These are phyloP conservation scores for Cladorhizidae sp. DNA, from an alignment of 37 sponge, comb jelly and placozoan species.

Conservation along the genomic window DNA sequence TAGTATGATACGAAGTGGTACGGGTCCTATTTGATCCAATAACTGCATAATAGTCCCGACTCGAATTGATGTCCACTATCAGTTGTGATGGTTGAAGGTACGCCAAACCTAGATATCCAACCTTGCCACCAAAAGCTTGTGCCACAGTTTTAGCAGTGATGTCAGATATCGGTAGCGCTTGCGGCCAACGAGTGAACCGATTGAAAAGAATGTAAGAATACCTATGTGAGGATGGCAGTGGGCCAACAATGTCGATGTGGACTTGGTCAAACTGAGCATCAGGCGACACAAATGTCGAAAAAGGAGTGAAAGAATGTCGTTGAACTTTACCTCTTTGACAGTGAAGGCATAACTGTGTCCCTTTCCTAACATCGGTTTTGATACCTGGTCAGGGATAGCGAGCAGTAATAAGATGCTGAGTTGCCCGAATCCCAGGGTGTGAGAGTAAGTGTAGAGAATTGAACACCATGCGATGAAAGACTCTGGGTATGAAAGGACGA, in stretches of 20 bases:
- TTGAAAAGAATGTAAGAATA: conserved; percentile 52
- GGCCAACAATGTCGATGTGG: conserved; percentile 72
- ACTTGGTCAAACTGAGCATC: conserved; percentile 45
- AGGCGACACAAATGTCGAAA: conserved; percentile 44
- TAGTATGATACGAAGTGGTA: conserved; percentile 68
- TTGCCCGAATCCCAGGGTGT: conserved; percentile 67
- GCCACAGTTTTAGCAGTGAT: conserved; percentile 66
- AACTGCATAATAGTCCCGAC: conserved; percentile 29
- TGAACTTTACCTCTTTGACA: conserved; percentile 53
- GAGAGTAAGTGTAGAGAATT: conserved; percentile 61
- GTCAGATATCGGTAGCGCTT: conserved; percentile 46
- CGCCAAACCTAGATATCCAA: conserved; percentile 66
- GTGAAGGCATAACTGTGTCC: conserved; percentile 60
- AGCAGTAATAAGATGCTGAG: conserved; percentile 49
- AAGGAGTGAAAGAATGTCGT: conserved; percentile 42
- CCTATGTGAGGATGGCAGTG: conserved; percentile 61
- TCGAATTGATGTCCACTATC: conserved; percentile 70
- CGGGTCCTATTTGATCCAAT: conserved; percentile 42
- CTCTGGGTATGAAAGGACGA: conserved; percentile 54
- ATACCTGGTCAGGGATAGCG: conserved; percentile 70
- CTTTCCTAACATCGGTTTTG: conserved; percentile 58
- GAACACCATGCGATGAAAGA: conserved; percentile 42
- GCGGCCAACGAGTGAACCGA: conserved; percentile 55
- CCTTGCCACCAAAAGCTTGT: conserved; percentile 48
- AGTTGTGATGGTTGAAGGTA: conserved; percentile 53